Conservation (phyloP, 1,140 invertebrate species). For the Xylocopa sonorina region DNA sequence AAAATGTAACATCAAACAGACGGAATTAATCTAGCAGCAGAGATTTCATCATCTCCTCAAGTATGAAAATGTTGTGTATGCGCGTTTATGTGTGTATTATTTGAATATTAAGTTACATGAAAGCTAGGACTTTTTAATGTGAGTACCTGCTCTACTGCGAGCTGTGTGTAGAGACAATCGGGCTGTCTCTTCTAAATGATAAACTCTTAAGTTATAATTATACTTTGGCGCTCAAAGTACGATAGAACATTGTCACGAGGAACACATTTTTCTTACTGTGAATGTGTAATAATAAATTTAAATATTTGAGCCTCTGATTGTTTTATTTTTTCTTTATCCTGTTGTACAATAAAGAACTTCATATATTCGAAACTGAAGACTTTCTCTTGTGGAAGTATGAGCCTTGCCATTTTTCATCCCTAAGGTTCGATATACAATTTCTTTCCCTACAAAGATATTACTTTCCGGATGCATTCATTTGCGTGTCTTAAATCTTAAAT, state of each 20-base stretch:
- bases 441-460: too few species aligned
- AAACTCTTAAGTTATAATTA: conserved; percentile 49
- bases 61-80: conserved; percentile 29
- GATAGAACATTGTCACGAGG: conserved; percentile 34
- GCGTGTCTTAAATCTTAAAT: too few species aligned
- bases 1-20: conserved; percentile 1
- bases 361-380: too few species aligned
- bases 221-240: conserved; percentile 37
- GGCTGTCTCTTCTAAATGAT: conserved; percentile 16
- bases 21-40: conserved; percentile 7
- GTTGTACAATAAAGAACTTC: too few species aligned
- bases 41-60: conserved; percentile 6
- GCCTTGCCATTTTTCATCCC: too few species aligned
- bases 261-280: conserved; percentile 67
- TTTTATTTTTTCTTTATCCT: background rate
- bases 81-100: conserved; percentile 35
- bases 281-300: conserved; percentile 71
- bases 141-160: conserved; percentile 29
- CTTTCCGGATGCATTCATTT: too few species aligned
- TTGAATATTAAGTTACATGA: conserved; percentile 43
- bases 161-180: conserved; percentile 16
- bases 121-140: conserved; percentile 27
- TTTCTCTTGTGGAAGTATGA: too few species aligned
- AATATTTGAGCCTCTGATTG: conserved; percentile 54
- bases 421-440: too few species aligned